Percentiles rank a stretch among this genome's conserved stretches.
These are phyloP conservation scores for Apis cerana DNA, from an alignment of 1,140 invertebrate species.

Conservation along the genomic window DNA sequence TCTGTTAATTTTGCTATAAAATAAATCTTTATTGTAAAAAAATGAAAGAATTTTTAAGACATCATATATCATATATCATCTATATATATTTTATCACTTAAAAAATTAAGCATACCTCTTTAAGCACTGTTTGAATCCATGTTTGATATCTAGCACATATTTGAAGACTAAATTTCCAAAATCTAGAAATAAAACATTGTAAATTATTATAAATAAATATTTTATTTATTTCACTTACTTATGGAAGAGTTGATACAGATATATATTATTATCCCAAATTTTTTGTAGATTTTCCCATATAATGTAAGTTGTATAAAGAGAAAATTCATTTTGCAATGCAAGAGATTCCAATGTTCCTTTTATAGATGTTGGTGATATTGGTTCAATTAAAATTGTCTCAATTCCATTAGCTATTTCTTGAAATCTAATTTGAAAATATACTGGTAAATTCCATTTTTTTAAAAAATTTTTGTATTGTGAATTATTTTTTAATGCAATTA, in stretches of 20 bases:
- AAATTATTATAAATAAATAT: neutral
- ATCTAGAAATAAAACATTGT: conserved; percentile 80
- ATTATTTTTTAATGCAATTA: conserved; percentile 83
- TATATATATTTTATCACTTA: conserved; percentile 62
- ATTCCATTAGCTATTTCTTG: conserved; percentile 91
- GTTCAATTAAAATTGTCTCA: conserved; percentile 83
- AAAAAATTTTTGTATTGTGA: conserved; percentile 88
- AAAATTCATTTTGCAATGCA: conserved; percentile 74
- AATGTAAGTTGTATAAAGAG: conserved; percentile 80
- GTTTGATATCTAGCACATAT: conserved; percentile 88
- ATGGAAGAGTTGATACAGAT: conserved; percentile 87
- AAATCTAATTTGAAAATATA: conserved; percentile 97
- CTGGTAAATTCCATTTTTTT: conserved; percentile 94
- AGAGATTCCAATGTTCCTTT: conserved; percentile 70
- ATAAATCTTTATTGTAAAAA: no score
- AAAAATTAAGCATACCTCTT: conserved; percentile 65
- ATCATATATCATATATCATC: conserved; percentile 29
- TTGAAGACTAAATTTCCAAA: conserved; percentile 94
- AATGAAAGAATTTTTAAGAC: no score
- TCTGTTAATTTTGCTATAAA: no score
- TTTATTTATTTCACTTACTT: conserved; percentile 65
- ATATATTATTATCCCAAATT: conserved; percentile 90
- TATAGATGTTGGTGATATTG: conserved; percentile 70
- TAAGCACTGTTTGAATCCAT: conserved; percentile 84
- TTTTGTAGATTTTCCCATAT: conserved; percentile 84